Evolutionary conservation across 2,113 vertebrate species (phyloP).

Genomic region (Hippolais icterina): DNA sequence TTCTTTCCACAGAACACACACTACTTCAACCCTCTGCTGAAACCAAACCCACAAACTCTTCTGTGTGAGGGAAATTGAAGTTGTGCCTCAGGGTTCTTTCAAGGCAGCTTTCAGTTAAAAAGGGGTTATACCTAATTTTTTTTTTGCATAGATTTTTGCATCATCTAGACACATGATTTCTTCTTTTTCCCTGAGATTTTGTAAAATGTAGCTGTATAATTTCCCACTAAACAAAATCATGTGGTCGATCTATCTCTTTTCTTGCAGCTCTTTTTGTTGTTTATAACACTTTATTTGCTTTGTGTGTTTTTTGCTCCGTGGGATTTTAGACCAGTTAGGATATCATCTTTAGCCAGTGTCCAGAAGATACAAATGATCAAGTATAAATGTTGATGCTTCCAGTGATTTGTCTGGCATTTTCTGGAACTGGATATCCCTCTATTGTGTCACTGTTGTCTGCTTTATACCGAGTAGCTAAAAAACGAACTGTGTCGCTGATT

Average conservation of each 20-base stretch:
- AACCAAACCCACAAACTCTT: not conserved
- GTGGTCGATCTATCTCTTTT: not conserved
- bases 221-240: not conserved
- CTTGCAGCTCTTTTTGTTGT: not conserved
- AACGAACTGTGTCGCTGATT: not conserved
- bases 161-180: too few relatives aligned
- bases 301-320: not conserved
- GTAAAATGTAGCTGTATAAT: not conserved
- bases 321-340: not conserved
- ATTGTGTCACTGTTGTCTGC: fast-evolving
- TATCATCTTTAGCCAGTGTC: not conserved
- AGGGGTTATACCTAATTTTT: fast-evolving
- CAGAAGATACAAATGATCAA: not conserved
- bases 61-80: not conserved
- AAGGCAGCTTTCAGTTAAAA: not conserved
- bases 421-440: not conserved
- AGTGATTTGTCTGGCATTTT: not conserved
- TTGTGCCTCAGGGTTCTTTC: not conserved
- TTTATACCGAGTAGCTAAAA: not conserved
- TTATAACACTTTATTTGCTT: not conserved
- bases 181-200: not conserved
- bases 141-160: not conserved
- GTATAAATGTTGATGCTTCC: not conserved
- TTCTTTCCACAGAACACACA: not conserved
- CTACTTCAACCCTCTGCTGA: not conserved